Base-by-base conservation (phyloP, 2,888 invertebrate species). In the Rotaria magnacalcarata region DNA sequence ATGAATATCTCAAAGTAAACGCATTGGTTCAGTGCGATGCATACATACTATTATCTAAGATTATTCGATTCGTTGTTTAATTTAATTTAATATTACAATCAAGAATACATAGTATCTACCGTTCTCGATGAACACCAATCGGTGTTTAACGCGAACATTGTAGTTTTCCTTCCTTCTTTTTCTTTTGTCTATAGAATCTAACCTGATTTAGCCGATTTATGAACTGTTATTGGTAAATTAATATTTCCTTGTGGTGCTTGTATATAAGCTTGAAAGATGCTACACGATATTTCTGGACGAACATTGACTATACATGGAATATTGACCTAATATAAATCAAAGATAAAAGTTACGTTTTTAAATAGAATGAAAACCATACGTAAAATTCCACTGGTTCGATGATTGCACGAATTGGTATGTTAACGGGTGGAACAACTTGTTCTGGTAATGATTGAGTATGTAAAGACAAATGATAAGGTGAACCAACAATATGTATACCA, bases 151-250 rank as follows among this genome's bases (percentile, higher is more conserved):
- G 2, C 34, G 2, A 34, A 34, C 34, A 34, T 34, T 34, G 34
- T 34, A 34, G 34, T 34, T 34, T 50, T 50, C 4, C 50, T 50
- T 50, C 50, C 4, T 50, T 50, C 14, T 50, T 34, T 34, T 34
- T 34, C 34, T 34, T 34, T 34, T 34, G 34, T 34, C 34, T 34
- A 34, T 34, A 34, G 34, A 21, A 27, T 67, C 67, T 27, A 27
- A 67, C 80, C 80, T 80, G 80, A 47, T 80, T 80, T 80, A 41
- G 47, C 24, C n/a, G 80, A 80, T 80, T 80, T 80, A 47, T 80
- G 80, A n/a, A 80, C 80, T n/a, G n/a, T 80, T 24, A 80, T 80
- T 3, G 80, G 80, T 80, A 80, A 47, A 80, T 80, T 80, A 11
- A 67, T 34, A 47, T 80, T 43, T 80, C 47, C 80, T n/a, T 80